Evolutionary conservation across 2,797 vertebrate genomes (phyloP), one percentile per base, ranked within the genome.

Genomic region (Acanthurus leucopareius): DNA sequence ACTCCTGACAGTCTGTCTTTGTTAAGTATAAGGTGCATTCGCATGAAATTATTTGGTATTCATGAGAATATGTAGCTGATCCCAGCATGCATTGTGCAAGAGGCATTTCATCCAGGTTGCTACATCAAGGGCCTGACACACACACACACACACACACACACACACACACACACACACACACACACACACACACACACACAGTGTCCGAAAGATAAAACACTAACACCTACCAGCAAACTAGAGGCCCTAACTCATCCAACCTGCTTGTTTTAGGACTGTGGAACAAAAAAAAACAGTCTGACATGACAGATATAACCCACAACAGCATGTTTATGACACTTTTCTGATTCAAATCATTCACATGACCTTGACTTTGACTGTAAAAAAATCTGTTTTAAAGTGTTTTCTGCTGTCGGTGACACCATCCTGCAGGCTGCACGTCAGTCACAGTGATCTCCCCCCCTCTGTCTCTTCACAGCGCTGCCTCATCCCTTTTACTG

Each of bases 401-500:
- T 10, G n/a, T 83, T 74, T 22, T 48, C 28, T 56, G 60, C 56
- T 72, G 69, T 70, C 9, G 3, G 7, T 79, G 79, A 80, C 69
- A 71, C 15, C 49, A n/a, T 78, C 44, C 52, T 69, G 51, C 42
- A 42, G 40, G 53, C 69, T 52, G 72, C 63, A 25, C 1, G 44
- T 74, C 85, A 68, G 14, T 72, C 77, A 49, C 2, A 45, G 51
- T 22, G 35, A 69, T 57, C 45, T 40, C 35, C 32, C 8, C 44
- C 64, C 57, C 42, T 53, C 65, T 56, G 32, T 57, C 49, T 75
- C 58, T 73, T 53, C 35, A 51, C 47, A 51, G 71, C 14, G 13
- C 56, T 28, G 35, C 78, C 69, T 77, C 84, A 2, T 84, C 28
- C 53, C 67, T 78, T 82, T 82, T 48, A 59, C 69, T 13, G 13